Base-by-base conservation (phyloP, 2,888 invertebrate genomes). In the Mesorhabditis belari region DNA sequence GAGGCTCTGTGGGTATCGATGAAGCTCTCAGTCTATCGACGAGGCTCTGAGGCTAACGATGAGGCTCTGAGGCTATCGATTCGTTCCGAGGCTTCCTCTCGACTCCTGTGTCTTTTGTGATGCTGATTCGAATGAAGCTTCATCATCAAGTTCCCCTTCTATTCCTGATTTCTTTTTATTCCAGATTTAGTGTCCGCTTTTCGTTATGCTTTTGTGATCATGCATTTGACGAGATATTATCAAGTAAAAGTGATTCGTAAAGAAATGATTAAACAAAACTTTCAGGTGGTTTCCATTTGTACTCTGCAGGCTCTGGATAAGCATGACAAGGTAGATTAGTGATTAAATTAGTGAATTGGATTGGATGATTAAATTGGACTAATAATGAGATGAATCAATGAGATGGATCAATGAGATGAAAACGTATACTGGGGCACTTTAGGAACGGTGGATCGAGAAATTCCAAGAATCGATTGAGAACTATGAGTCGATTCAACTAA, bases 91-190 rank as follows among this genome's bases (percentile, higher is more conserved):
- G n/a, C n/a, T 85, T 24, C 83, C 85, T 9, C 74, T 85, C 44
- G 84, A 85, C 67, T 79, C 84, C 12, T 82, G 85, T 60, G 83
- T 82, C 1, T 78, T 85, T 52, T 84, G 85, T 72, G 84, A 85
- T 72, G 81, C 85, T 49, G 81, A 81, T 56, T 77, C 81, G 5
- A 77, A 79, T 26, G 82, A 82, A 56, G 63, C 66, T 9, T 64
- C 67, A 0, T 67, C 64, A 21, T 64, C 69, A 2, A 67, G 73
- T 71, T 55, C 57, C n/a, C n/a, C n/a, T n/a, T 35, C 5, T 56
- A 12, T 6, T 25, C 17, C 5, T 24, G 19, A 19, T 4, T 44
- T 9, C 5, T 49, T 49, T 12, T 17, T 6, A 27, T 4, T n/a
- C 23, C n/a, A 4, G 12, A 67, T 76, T 60, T 64, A 77, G 77